Base-by-base conservation (phyloP, 1,140 invertebrate species). In the Elysia chlorotica region DNA sequence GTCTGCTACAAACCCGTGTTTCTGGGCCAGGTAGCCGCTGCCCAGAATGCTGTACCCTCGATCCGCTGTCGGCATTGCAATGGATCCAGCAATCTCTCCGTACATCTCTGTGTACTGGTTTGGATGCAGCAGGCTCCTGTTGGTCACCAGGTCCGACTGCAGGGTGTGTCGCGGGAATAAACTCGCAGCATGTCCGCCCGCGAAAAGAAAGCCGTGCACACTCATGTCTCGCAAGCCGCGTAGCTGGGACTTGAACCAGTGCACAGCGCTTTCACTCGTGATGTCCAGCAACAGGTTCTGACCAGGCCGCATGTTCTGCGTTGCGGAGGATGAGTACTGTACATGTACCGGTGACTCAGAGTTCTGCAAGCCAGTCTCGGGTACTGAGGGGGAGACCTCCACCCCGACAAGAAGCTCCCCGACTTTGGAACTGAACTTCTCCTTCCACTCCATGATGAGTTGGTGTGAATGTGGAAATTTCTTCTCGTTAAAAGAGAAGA, bases 331-430 rank as follows among this genome's bases (percentile, higher is more conserved):
- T 2, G 38, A 36, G 4, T 54, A 35, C 31, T 41, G 23, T n/a
- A 63, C 30, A n/a, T n/a, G n/a, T 65, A 54, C 62, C 67, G 75
- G 74, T 19, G 69, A 48, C 36, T 62, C 72, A 3, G 62, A 76
- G 14, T 72, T 57, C n/a, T n/a, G n/a, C n/a, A n/a, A n/a, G n/a
- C n/a, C n/a, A n/a, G n/a, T n/a, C 59, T 73, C 30, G 48, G 74
- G 56, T 2, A 81, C 92, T 78, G 96, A 96, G 0, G 95, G 95
- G 90, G 96, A 94, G 36, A 94, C 90, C 94, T 94, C 96, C 0
- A 96, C 85, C 0, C 94, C 93, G 0, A 94, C 92, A 0, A 91
- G 88, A 78, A 93, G 94, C 0, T 91, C 83, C 0, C 80, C 77
- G 21, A 6, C 33, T 41, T 35, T 35, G 31, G 33, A 38, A 41